Conservation (phyloP, 2,888 invertebrate genomes). For the Patella ulyssiponensis region DNA sequence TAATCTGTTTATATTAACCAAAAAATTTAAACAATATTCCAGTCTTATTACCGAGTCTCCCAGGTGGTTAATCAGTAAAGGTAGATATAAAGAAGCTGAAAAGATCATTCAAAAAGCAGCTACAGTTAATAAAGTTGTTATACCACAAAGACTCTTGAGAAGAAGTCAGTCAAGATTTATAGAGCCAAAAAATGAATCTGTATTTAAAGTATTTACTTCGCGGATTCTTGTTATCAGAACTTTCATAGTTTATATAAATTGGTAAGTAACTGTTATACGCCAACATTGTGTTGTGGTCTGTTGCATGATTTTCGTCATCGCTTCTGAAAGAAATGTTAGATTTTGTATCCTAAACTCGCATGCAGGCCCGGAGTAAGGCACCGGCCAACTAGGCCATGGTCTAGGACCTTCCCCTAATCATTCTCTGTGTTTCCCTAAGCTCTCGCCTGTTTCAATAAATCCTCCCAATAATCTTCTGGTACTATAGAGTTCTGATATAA, state of each 20-base stretch:
- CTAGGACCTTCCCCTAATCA: too few relatives aligned
- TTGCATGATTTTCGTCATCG: too few relatives aligned
- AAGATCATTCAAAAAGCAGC: constrained; percentile 45
- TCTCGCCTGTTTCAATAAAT: too few relatives aligned
- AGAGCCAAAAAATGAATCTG: not conserved
- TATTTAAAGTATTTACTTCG: not conserved
- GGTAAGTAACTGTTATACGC: not conserved
- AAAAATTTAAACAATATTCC: not conserved
- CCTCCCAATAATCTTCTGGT: too few relatives aligned
- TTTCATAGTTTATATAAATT: not conserved
- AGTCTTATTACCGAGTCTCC: constrained; percentile 54
- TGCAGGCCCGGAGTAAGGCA: too few relatives aligned
- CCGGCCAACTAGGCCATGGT: too few relatives aligned
- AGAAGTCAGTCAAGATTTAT: not conserved
- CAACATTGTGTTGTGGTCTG: too few relatives aligned
- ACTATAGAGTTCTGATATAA: too few relatives aligned
- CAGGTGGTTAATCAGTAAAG: constrained; percentile 47
- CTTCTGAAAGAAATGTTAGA: too few relatives aligned
- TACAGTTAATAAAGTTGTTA: constrained; percentile 38
- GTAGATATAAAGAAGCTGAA: constrained; percentile 44
- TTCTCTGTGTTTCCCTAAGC: too few relatives aligned
- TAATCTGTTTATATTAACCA: too few relatives aligned
- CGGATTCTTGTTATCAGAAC: not conserved
- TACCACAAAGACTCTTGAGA: constrained; percentile 41
- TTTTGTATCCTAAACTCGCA: too few relatives aligned